Conservation (phyloP, 2,888 invertebrate species). For the Apeira syringaria region DNA sequence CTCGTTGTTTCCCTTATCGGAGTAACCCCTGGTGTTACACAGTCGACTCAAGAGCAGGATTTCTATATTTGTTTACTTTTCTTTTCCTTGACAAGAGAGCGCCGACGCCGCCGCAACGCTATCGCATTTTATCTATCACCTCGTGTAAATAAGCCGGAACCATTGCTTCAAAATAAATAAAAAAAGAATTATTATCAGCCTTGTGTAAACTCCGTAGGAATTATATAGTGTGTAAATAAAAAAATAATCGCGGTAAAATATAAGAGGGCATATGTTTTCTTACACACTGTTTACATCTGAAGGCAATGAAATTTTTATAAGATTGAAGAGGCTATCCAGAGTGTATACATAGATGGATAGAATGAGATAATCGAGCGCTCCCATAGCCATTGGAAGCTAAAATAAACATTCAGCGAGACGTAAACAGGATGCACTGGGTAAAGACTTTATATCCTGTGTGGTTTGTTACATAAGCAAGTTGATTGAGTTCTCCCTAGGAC, state of each 20-base stretch:
- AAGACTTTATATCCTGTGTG: constrained; percentile 32
- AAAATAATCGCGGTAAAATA: constrained; percentile 46
- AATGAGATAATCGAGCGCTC: constrained; percentile 29
- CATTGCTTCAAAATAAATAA: constrained; percentile 70
- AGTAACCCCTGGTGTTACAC: constrained; percentile 69
- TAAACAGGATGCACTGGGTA: constrained; percentile 32
- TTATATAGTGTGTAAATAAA: constrained; percentile 64
- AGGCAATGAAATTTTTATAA: constrained; percentile 35
- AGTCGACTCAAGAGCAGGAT: constrained; percentile 54
- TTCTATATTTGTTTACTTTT: constrained; percentile 68
- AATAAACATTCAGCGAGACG: constrained; percentile 27
- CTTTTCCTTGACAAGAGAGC: constrained; percentile 65
- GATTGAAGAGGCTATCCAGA: constrained; percentile 32
- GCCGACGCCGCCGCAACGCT: constrained; percentile 49
- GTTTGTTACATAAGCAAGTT: constrained; percentile 25
- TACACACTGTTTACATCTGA: constrained; percentile 23
- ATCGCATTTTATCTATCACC: constrained; percentile 75
- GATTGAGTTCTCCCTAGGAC: constrained; percentile 31
- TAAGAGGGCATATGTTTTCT: constrained; percentile 41
- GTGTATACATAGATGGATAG: constrained; percentile 4
- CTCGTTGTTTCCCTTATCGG: constrained; percentile 53
- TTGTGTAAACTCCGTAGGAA: constrained; percentile 62
- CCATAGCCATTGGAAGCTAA: constrained; percentile 26
- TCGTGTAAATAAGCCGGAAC: constrained; percentile 67
- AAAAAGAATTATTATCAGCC: constrained; percentile 68